Conservation (phyloP, 2,113 vertebrate species). For the Rhea pennata region DNA sequence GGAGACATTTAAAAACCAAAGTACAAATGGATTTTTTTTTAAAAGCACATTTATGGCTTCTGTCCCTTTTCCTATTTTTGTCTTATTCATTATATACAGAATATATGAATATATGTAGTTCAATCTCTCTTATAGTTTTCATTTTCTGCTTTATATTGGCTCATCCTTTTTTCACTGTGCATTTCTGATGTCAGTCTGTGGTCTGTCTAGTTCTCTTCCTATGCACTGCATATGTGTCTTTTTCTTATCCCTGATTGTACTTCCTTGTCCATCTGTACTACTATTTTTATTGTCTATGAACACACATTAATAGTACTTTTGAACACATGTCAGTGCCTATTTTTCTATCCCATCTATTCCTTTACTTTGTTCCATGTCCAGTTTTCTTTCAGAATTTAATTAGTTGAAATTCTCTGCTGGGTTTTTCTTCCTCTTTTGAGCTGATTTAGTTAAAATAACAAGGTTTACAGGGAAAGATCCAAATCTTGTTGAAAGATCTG, state of each 20-base stretch:
- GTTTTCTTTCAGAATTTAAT: conserved; percentile 24
- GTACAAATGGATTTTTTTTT: not conserved
- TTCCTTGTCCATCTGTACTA: conserved; percentile 53
- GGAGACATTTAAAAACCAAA: not conserved
- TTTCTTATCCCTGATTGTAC: not conserved
- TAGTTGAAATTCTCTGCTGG: not conserved
- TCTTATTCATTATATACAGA: not conserved
- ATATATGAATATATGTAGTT: not conserved
- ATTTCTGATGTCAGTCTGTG: conserved; percentile 1
- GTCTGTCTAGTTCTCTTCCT: conserved; percentile 28
- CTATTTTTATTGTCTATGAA: conserved; percentile 30
- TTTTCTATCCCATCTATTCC: not conserved
- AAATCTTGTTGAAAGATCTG: conserved; percentile 21
- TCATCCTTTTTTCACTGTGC: not conserved
- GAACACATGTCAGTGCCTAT: not conserved
- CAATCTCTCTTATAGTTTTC: not conserved
- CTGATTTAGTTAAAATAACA: conserved; percentile 31
- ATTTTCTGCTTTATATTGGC: not conserved
- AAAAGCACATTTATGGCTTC: not conserved
- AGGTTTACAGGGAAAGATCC: conserved; percentile 10
- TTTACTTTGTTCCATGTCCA: conserved; percentile 3
- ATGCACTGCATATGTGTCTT: not conserved
- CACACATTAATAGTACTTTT: conserved; percentile 1
- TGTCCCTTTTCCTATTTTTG: not conserved
- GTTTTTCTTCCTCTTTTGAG: not conserved